A percentile compares a stretch with the other conserved stretches of the same genome.
phyloP scores from a whole-genome alignment of 2,797 vertebrate genomes.

The Betta splendens region DNA sequence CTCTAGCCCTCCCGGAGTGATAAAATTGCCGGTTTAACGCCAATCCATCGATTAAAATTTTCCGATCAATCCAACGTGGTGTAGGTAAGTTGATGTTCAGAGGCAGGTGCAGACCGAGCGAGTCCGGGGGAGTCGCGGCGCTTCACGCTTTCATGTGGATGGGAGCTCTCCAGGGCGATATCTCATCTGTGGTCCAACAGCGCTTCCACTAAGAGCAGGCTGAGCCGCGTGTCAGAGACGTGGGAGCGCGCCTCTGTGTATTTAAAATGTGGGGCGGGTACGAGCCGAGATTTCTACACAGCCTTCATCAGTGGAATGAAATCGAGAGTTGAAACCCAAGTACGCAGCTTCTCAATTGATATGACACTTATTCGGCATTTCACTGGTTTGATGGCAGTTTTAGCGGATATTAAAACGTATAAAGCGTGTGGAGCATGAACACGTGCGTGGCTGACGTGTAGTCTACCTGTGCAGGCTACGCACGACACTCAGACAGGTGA shows the following conservation, averaged over 20 bases:
- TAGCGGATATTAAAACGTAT: neutral
- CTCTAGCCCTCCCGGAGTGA: constrained; percentile 65
- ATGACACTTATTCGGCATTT: neutral
- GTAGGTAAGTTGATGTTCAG: constrained; percentile 54
- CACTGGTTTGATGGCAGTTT: no score
- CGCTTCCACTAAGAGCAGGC: constrained; percentile 76
- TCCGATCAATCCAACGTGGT: constrained; percentile 73
- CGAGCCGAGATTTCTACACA: constrained; percentile 48
- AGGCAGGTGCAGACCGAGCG: constrained; percentile 25
- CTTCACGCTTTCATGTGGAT: constrained; percentile 45
- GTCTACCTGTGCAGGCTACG: constrained; percentile 3
- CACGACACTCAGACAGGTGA: constrained; percentile 17
- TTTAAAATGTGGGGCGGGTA: constrained; percentile 69
- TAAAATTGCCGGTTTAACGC: constrained; percentile 79
- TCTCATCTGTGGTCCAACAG: constrained; percentile 79
- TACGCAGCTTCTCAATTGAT: neutral
- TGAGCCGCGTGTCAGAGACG: constrained; percentile 65
- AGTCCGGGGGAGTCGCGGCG: constrained; percentile 35
- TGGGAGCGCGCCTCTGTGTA: constrained; percentile 70
- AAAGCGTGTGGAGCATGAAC: neutral
- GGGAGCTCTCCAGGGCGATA: constrained; percentile 60
- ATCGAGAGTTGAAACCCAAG: neutral
- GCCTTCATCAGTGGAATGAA: neutral
- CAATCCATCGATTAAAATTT: constrained; percentile 83
- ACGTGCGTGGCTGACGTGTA: neutral